Percentiles rank a stretch among this genome's conserved stretches.
These are phyloP conservation scores for Bombus confusus DNA, from an alignment of 1,140 invertebrate genomes.

Conservation along the genomic window DNA sequence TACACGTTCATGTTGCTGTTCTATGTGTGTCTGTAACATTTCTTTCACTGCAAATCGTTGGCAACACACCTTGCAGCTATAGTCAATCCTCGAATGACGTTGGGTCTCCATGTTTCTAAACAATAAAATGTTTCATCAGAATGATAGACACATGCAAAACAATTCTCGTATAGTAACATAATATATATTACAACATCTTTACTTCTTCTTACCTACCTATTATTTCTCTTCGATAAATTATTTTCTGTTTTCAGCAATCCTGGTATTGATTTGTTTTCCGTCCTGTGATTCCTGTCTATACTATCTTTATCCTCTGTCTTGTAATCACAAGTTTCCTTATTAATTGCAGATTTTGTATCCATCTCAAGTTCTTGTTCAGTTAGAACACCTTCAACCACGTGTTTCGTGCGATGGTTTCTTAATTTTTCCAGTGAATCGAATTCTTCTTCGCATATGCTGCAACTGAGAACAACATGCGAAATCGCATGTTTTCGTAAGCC, in stretches of 20 bases:
- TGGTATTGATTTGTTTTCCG: not conserved
- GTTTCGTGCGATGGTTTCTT: constrained; percentile 72
- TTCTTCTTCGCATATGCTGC: constrained; percentile 74
- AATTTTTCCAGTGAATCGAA: constrained; percentile 75
- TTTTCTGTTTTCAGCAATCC: constrained; percentile 23
- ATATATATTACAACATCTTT: not conserved
- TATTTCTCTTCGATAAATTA: constrained; percentile 34
- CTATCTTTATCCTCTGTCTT: constrained; percentile 9
- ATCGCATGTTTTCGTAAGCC: constrained; percentile 64
- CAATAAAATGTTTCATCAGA: not conserved
- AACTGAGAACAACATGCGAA: constrained; percentile 67
- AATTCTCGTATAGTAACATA: not conserved
- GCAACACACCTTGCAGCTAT: constrained; percentile 76
- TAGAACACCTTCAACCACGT: constrained; percentile 76
- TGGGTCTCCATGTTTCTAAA: constrained; percentile 72
- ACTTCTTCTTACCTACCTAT: constrained; percentile 29
- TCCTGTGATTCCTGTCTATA: not conserved
- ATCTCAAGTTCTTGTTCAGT: constrained; percentile 74
- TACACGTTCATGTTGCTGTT: constrained; percentile 68
- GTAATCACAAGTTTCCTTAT: not conserved
- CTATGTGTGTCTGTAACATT: constrained; percentile 70
- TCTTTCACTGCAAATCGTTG: constrained; percentile 75
- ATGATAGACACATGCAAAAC: too few species aligned
- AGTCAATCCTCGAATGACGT: constrained; percentile 44
- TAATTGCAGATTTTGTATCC: constrained; percentile 44